phyloP scores from a whole-genome alignment of 2,113 vertebrate genomes.

The Donacobius atricapilla region DNA sequence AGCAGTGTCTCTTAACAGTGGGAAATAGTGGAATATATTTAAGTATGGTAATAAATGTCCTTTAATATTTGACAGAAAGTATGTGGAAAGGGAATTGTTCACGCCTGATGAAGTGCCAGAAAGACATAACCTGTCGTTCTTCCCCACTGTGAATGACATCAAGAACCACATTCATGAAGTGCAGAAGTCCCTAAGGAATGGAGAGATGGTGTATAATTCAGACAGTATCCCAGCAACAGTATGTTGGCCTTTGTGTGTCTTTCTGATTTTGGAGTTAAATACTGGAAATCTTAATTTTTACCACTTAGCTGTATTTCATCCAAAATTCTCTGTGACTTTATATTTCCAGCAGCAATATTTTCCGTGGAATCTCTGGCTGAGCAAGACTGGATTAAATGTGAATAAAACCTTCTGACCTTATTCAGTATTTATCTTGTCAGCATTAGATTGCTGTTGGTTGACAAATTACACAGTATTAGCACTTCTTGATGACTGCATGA shows the following conservation, averaged over 20 bases:
- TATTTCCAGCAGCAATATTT: neutral
- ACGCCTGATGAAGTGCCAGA: constrained; percentile 82
- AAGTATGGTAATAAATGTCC: neutral
- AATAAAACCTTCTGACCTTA: neutral
- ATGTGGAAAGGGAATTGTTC: constrained; percentile 87
- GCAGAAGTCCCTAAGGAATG: constrained; percentile 77
- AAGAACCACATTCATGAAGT: constrained; percentile 88
- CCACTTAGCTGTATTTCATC: neutral
- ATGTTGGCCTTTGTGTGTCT: neutral
- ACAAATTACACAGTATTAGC: neutral
- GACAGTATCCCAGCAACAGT: constrained; percentile 75
- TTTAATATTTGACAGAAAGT: constrained; percentile 74
- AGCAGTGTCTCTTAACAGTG: neutral
- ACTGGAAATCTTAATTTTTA: neutral
- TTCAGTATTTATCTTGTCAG: neutral
- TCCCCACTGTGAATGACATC: constrained; percentile 87
- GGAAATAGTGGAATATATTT: neutral
- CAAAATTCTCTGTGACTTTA: neutral
- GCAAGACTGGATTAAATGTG: neutral
- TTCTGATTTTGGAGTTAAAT: neutral
- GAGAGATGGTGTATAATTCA: constrained; percentile 60
- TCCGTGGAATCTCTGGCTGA: neutral
- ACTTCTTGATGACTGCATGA: neutral
- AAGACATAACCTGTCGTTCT: constrained; percentile 86
- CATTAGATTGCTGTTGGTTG: neutral